Evolutionary conservation across 2,888 invertebrate genomes (phyloP), one percentile per base, ranked within the genome.

Genomic region (Agonopterix heracliana): DNA sequence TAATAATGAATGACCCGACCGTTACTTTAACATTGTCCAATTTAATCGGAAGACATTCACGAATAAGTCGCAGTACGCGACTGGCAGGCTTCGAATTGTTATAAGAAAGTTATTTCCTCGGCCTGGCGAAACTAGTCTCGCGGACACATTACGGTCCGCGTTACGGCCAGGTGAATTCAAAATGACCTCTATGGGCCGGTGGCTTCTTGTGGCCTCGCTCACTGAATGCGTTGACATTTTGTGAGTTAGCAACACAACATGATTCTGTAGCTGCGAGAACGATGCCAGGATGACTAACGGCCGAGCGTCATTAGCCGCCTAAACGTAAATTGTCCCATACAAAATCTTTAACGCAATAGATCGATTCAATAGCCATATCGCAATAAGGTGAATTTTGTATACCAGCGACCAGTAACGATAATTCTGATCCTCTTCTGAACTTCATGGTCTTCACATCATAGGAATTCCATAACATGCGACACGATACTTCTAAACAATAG

Each of bases 151-250:
- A 87, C 83, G 76, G 83, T 79, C 76, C 77, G 81, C 78, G 84
- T 82, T 85, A 81, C 80, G 78, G 81, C 85, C 87, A 85, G 84
- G 83, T 86, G 82, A 83, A 86, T 84, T 80, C 72, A 87, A 89
- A 88, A 86, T 88, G 88, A 88, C 89, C 88, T 88, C 88, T 89
- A 88, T 86, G 78, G 78, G 78, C 85, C 83, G 80, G 82, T 81
- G 76, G 88, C 84, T 84, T 81, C 78, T 81, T 75, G 71, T 78
- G 85, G 86, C 87, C 88, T 85, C 86, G 85, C 79, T 80, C 71
- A 67, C 71, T 72, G 77, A 82, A 85, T 78, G 74, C 82, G 80
- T 81, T 86, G 85, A 87, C 83, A 86, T 84, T 86, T 81, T 80
- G 75, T 79, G 81, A 78, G 83, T 81, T 86, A 85, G 84, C 81